Evolutionary conservation across 2,113 vertebrate genomes (phyloP).

Genomic region (Furnarius figulus): DNA sequence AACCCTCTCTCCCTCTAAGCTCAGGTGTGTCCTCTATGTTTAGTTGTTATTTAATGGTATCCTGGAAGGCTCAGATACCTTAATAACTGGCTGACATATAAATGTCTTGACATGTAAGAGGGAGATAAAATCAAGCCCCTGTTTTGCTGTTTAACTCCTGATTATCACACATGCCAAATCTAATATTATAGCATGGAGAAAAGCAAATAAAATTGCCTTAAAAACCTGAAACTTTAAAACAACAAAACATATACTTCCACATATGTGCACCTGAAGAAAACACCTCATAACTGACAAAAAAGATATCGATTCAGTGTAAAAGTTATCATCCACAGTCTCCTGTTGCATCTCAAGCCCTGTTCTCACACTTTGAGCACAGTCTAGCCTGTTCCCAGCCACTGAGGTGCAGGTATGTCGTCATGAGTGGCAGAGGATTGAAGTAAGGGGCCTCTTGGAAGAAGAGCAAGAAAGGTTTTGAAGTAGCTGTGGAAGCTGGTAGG

Average conservation of each 20-base stretch:
- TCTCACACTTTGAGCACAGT: background rate
- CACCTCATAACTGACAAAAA: background rate
- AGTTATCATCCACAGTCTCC: background rate
- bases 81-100: background rate
- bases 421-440: background rate
- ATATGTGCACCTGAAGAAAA: background rate
- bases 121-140: background rate
- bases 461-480: background rate
- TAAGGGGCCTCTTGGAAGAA: background rate
- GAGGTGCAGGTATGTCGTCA: background rate
- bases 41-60: background rate
- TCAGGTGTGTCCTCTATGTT: background rate
- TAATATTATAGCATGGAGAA: background rate
- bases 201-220: background rate
- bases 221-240: background rate
- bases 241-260: background rate
- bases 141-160: background rate
- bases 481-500: fast-evolving
- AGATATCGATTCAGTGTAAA: background rate
- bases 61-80: background rate
- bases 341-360: background rate
- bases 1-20: background rate
- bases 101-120: background rate
- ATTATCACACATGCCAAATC: background rate
- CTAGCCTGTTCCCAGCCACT: background rate